A percentile compares a stretch with the other conserved stretches of the same genome.
Evolutionary conservation across 2,797 vertebrate genomes (phyloP).

Genomic region (Urocyon cinereoargenteus): DNA sequence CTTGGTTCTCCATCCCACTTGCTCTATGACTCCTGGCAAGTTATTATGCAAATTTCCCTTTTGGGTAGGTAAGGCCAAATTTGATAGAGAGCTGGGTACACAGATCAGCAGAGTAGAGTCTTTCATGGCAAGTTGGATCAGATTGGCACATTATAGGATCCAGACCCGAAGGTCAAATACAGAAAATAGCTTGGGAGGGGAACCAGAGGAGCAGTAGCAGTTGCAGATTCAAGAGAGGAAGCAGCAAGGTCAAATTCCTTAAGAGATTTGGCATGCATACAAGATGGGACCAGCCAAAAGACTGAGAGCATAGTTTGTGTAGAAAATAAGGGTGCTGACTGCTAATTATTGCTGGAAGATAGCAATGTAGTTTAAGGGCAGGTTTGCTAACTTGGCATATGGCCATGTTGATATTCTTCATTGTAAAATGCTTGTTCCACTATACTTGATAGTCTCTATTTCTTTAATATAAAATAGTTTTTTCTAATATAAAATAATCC

Average conservation of each 20-base stretch:
- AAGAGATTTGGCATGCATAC: background rate
- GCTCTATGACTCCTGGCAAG: background rate
- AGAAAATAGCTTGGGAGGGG: background rate
- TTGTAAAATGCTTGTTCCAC: background rate
- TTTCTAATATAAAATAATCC: constrained; percentile 56
- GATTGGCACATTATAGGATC: background rate
- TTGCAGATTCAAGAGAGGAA: background rate
- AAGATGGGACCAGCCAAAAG: background rate
- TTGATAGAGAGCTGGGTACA: background rate
- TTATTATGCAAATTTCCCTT: constrained; percentile 13
- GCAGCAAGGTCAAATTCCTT: background rate
- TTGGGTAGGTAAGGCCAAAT: background rate
- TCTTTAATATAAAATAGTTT: constrained; percentile 59
- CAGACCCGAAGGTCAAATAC: background rate
- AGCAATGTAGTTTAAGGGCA: background rate
- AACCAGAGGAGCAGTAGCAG: background rate
- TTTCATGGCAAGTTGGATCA: background rate
- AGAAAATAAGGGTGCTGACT: background rate
- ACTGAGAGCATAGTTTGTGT: background rate
- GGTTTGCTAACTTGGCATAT: background rate
- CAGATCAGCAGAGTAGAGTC: background rate
- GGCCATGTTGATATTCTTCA: background rate
- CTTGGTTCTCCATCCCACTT: background rate
- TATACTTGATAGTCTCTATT: constrained; percentile 5
- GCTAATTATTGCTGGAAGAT: background rate